These are phyloP conservation scores for Pomacea maculata DNA, from an alignment of 1,140 invertebrate genomes.

Conservation along the genomic window DNA sequence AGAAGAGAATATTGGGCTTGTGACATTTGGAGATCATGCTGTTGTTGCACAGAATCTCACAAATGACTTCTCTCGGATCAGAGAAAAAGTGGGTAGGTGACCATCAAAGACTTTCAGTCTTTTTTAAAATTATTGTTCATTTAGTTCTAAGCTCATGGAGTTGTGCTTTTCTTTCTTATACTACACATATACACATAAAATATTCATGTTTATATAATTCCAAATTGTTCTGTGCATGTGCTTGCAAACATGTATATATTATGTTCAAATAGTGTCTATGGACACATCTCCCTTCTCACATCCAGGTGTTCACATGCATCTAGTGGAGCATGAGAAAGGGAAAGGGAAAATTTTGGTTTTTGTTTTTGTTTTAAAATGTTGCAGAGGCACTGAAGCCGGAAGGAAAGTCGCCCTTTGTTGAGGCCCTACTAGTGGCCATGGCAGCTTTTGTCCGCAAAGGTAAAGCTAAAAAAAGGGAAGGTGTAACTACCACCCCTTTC, in stretches of 20 bases:
- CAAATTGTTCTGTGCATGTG: neutral
- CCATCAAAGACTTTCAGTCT: no score
- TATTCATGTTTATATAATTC: neutral
- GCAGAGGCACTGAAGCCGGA: constrained; percentile 4
- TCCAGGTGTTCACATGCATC: no score
- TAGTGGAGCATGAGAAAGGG: no score
- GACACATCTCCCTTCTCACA: no score
- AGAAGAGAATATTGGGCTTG: constrained; percentile 37
- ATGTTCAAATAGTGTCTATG: neutral
- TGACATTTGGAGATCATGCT: constrained; percentile 32
- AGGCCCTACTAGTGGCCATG: constrained; percentile 19
- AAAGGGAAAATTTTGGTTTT: no score
- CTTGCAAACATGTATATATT: neutral
- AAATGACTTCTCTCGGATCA: constrained; percentile 34
- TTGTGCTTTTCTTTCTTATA: neutral
- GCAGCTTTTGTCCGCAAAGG: constrained; percentile 21
- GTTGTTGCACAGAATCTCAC: constrained; percentile 35
- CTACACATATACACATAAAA: neutral
- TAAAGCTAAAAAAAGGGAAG: neutral
- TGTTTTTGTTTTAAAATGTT: neutral
- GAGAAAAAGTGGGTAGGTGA: constrained; percentile 25
- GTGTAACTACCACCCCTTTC: no score
- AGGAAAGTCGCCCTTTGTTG: constrained; percentile 24
- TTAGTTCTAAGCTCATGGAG: no score
- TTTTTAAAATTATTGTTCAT: no score